Evolutionary conservation across 1,140 invertebrate genomes (phyloP).

Genomic region (Proales similis): DNA sequence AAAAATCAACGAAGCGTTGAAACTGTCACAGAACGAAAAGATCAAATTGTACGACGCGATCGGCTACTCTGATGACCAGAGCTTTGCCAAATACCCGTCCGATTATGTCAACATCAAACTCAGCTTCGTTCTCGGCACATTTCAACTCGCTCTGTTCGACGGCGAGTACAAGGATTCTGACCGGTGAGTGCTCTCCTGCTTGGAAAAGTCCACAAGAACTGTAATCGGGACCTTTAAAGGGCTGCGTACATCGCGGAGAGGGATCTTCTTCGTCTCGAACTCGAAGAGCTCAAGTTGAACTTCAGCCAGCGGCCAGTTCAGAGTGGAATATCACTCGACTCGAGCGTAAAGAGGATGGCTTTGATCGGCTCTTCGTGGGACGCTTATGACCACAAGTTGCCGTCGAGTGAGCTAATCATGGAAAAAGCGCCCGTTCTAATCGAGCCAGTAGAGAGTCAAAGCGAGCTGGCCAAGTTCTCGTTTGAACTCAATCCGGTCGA

Average conservation of each 20-base stretch:
- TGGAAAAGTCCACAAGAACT: background rate
- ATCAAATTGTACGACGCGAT: conserved; percentile 35
- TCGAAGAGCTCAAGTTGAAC: conserved; percentile 21
- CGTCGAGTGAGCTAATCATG: background rate
- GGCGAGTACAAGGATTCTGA: conserved; percentile 14
- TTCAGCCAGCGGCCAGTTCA: background rate
- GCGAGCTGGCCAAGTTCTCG: conserved; percentile 14
- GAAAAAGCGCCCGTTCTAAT: background rate
- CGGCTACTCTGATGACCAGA: conserved; percentile 32
- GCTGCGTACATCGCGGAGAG: background rate
- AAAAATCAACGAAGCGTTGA: background rate
- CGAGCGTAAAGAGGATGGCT: conserved; percentile 29
- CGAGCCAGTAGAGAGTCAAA: conserved; percentile 17
- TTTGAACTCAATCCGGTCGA: conserved; percentile 12
- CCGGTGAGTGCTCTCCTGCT: background rate
- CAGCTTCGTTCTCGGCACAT: conserved; percentile 26
- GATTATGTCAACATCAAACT: conserved; percentile 18
- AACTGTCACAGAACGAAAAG: conserved; percentile 6
- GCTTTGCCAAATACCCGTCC: background rate
- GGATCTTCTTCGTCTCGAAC: background rate
- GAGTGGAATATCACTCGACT: conserved; percentile 12
- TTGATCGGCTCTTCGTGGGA: conserved; percentile 20
- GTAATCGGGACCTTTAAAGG: background rate
- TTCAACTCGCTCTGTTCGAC: conserved; percentile 17
- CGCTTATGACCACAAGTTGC: too few species aligned